Base-by-base conservation (phyloP, 92 coral and sea anemone genomes). In the Parazoanthus atlanticus region DNA sequence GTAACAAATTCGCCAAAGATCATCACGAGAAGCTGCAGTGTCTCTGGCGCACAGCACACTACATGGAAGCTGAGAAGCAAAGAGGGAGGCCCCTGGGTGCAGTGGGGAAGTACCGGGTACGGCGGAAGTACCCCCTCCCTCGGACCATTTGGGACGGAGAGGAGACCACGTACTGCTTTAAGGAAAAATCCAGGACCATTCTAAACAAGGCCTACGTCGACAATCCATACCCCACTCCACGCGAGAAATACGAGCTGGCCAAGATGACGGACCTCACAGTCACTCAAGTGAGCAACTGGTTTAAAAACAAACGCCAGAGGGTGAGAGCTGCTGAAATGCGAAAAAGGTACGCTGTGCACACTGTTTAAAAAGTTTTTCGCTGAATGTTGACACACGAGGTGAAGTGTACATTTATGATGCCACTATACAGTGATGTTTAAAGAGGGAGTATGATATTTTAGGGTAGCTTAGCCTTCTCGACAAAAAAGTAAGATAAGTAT, bases 111-210 rank as follows among this genome's bases (percentile, higher is more conserved):
- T 97, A 97, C 88, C 91, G 99, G 0, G 95, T 97, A 17, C 94
- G 99, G 43, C 91, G 97, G 79, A 97, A 97, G 94, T 92, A 86
- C 73, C 99, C 99, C 5, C 91, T 93, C 15, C 99, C 99, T 3
- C 86, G 97, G 76, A 97, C 98, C n/a, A 97, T 97, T 77, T 97
- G 97, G 94, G 95, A 91, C 49, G 99, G 98, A 65, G 96, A 92
- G 49, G 98, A 95, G 69, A 97, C 98, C 47, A 95, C 97, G 5
- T 95, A 97, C 92, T 97, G 99, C 88, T 97, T 97, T 80, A 95
- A 97, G 88, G 98, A 97, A 88, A 91, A 91, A 65, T 92, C 96
- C 33, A 92, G 99, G 69, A 93, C 89, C 69, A 91, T 97, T 64
- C 90, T 97, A 38, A 96, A 96, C 92, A 92, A 95, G 86, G 99